Evolutionary conservation across 2,797 vertebrate species (phyloP).

Genomic region (Myripristis murdjan): DNA sequence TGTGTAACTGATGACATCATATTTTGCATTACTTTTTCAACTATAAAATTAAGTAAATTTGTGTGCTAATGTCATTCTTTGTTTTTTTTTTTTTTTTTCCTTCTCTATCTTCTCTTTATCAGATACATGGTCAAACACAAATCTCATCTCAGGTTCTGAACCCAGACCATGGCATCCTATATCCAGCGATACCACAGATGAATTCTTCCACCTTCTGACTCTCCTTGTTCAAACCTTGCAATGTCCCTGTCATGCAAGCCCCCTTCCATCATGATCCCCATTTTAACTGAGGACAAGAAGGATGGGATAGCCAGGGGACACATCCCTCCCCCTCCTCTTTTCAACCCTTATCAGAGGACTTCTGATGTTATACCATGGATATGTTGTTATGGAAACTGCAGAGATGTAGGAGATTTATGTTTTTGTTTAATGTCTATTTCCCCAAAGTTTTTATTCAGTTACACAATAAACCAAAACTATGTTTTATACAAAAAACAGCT

Average conservation of each 20-base stretch:
- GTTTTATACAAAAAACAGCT: slow-evolving; percentile 69
- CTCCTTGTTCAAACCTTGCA: slow-evolving; percentile 51
- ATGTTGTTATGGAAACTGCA: slow-evolving; percentile 47
- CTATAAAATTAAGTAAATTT: too few relatives aligned
- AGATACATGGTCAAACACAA: slow-evolving; percentile 99
- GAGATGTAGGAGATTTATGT: slow-evolving; percentile 23
- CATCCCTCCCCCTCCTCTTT: slow-evolving; percentile 5
- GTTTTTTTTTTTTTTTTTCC: too few relatives aligned
- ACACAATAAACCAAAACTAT: slow-evolving; percentile 70
- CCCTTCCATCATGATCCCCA: slow-evolving; percentile 19
- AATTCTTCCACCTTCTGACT: slow-evolving; percentile 61
- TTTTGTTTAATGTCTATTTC: slow-evolving; percentile 62
- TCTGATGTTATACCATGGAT: slow-evolving; percentile 38
- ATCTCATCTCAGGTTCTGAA: slow-evolving; percentile 97
- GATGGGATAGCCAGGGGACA: background rate
- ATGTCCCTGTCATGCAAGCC: slow-evolving; percentile 29
- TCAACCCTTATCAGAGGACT: slow-evolving; percentile 41
- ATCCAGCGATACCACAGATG: slow-evolving; percentile 56
- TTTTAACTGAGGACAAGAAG: slow-evolving; percentile 18
- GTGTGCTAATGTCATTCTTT: background rate
- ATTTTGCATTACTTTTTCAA: too few relatives aligned
- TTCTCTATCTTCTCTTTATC: slow-evolving; percentile 25
- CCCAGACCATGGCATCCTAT: slow-evolving; percentile 45
- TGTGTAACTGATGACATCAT: too few relatives aligned
- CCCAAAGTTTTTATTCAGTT: slow-evolving; percentile 68